Conservation (phyloP, 2,888 invertebrate species). For the Temnothorax unifasciatus region DNA sequence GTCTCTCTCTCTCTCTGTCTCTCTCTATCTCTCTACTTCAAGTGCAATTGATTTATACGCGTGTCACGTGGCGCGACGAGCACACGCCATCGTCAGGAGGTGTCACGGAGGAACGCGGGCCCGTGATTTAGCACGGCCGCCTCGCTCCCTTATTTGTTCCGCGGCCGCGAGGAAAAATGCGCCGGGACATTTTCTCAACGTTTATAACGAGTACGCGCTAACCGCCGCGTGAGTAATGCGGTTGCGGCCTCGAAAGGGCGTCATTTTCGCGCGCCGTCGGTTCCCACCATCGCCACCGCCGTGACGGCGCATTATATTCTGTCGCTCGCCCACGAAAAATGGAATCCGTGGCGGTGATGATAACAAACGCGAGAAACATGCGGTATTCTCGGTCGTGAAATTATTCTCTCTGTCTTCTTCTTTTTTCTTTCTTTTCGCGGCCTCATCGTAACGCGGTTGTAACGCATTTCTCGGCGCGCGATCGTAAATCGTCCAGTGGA, state of each 20-base stretch:
- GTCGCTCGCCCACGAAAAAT: slow-evolving; percentile 43
- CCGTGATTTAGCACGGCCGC: slow-evolving; percentile 38
- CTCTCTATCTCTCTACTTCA: neutral
- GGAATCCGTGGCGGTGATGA: slow-evolving; percentile 13
- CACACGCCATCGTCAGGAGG: slow-evolving; percentile 13
- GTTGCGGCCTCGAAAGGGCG: slow-evolving; percentile 29
- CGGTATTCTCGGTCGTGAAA: slow-evolving; percentile 22
- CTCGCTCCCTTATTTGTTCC: slow-evolving; percentile 25
- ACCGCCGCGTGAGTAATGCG: slow-evolving; percentile 42
- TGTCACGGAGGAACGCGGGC: neutral
- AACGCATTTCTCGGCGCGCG: neutral
- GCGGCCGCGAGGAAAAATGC: slow-evolving; percentile 41
- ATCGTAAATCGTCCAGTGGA: slow-evolving; percentile 20
- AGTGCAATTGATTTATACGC: slow-evolving; percentile 46
- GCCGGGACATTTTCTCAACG: slow-evolving; percentile 40
- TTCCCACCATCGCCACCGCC: neutral
- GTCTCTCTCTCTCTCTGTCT: no score
- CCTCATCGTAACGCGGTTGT: neutral
- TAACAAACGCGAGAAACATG: slow-evolving; percentile 25
- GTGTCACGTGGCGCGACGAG: slow-evolving; percentile 41
- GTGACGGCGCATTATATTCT: slow-evolving; percentile 28
- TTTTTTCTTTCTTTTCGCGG: neutral
- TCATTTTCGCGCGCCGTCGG: slow-evolving; percentile 49
- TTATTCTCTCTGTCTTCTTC: neutral
- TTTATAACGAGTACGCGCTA: slow-evolving; percentile 38